Conservation (phyloP, 2,888 invertebrate genomes). For the Amphimallon solstitiale region DNA sequence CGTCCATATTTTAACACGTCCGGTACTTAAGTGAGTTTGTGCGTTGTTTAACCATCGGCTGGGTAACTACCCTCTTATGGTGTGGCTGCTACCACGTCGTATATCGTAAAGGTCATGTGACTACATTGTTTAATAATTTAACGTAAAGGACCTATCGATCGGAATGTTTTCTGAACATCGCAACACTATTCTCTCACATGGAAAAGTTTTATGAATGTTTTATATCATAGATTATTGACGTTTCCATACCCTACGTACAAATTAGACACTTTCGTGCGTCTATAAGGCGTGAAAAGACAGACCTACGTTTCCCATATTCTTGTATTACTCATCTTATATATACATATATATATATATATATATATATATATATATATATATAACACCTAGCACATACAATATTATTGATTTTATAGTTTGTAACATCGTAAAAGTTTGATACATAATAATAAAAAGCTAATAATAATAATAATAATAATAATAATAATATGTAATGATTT, state of each 20-base stretch:
- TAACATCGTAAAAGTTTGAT: no score
- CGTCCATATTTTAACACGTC: conserved; percentile 30
- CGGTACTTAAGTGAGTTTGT: conserved; percentile 28
- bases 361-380: no score
- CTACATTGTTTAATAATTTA: conserved; percentile 59
- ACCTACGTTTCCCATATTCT: no score
- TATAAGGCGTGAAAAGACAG: neutral
- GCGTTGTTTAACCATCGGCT: neutral
- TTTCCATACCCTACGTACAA: neutral
- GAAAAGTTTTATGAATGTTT: neutral
- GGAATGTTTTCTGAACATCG: conserved; percentile 19
- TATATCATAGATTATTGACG: neutral
- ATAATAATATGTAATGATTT: no score
- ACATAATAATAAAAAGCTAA: no score
- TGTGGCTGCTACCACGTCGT: conserved; percentile 42
- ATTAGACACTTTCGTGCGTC: neutral
- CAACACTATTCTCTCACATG: conserved; percentile 19
- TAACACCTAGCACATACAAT: no score
- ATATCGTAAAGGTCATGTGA: conserved; percentile 55
- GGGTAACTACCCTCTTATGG: conserved; percentile 26
- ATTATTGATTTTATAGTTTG: no score
- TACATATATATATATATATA: no score
- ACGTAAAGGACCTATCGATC: conserved; percentile 41
- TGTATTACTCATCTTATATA: no score
- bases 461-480: no score